A percentile compares a stretch with the other conserved stretches of the same genome.
Conservation (phyloP, 2,113 vertebrate genomes). For the Dasypus novemcinctus region DNA sequence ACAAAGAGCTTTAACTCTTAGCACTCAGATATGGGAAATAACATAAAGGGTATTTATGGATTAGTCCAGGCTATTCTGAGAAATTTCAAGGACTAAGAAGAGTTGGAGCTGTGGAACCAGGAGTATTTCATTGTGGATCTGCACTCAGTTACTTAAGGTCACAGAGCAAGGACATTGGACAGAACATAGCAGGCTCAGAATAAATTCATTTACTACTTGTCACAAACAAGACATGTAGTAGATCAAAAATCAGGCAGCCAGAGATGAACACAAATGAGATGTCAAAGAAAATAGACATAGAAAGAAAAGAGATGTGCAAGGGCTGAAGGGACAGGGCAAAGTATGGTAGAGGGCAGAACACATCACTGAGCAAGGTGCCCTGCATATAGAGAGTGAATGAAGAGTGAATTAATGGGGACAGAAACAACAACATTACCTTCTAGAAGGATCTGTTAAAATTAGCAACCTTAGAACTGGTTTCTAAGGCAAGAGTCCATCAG, state of each 20-base stretch:
- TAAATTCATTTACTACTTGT: not conserved
- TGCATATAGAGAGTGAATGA: too few species aligned
- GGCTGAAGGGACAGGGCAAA: not conserved
- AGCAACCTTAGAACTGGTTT: not conserved
- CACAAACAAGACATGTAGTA: not conserved
- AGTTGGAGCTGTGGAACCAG: not conserved
- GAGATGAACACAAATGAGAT: not conserved
- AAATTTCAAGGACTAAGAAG: not conserved
- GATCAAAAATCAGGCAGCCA: not conserved
- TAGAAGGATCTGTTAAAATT: not conserved
- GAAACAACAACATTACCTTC: not conserved
- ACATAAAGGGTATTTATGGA: not conserved
- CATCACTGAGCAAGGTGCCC: rapidly evolving
- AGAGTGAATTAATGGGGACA: not conserved
- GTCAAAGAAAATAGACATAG: not conserved
- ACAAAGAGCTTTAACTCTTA: not conserved
- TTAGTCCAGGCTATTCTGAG: not conserved
- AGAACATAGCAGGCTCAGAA: not conserved
- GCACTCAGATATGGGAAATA: not conserved
- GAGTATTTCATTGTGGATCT: not conserved
- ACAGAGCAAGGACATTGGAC: not conserved
- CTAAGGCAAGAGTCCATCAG: not conserved
- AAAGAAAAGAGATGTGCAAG: rapidly evolving
- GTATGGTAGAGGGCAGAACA: not conserved
- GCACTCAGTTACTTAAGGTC: not conserved